A percentile compares a stretch with the other conserved stretches of the same genome.
Evolutionary conservation across 2,113 vertebrate species (phyloP).

Genomic region (Siniperca knerii): DNA sequence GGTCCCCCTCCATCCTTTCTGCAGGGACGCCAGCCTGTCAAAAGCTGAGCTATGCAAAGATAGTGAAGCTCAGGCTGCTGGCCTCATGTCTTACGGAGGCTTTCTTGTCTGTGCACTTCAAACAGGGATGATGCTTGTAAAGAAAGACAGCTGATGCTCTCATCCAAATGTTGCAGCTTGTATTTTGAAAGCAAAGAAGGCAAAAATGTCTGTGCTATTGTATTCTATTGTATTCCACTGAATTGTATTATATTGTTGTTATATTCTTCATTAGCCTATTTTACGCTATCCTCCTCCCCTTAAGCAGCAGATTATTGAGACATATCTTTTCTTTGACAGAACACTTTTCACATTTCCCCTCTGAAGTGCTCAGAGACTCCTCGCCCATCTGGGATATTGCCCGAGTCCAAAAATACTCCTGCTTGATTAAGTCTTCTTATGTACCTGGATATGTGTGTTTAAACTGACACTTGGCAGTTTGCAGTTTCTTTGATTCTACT

Average conservation of each 20-base stretch:
- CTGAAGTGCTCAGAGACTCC: constrained; percentile 70
- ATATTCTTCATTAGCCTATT: constrained; percentile 35
- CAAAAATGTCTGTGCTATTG: background rate
- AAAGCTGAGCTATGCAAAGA: constrained; percentile 80
- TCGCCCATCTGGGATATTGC: constrained; percentile 74
- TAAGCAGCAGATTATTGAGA: constrained; percentile 73
- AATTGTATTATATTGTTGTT: background rate
- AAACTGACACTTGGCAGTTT: constrained; percentile 73
- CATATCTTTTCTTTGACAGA: constrained; percentile 74
- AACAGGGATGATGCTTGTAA: constrained; percentile 66
- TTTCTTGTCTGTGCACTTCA: constrained; percentile 75
- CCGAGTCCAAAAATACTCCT: constrained; percentile 76
- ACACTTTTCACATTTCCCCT: constrained; percentile 72
- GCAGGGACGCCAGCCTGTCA: constrained; percentile 78
- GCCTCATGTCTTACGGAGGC: constrained; percentile 74
- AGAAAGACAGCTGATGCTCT: constrained; percentile 42
- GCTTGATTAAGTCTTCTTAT: constrained; percentile 81
- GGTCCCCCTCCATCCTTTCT: constrained; percentile 81
- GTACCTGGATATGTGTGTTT: constrained; percentile 79
- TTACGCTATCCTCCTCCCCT: constrained; percentile 24
- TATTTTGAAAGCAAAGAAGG: constrained; percentile 9
- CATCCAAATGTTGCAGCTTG: constrained; percentile 52
- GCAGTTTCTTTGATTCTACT: constrained; percentile 70
- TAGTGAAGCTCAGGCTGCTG: constrained; percentile 74
- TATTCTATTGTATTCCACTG: constrained; percentile 1